phyloP scores from a whole-genome alignment of 23 tunicate genomes.

The Trididemnum nubilum region DNA sequence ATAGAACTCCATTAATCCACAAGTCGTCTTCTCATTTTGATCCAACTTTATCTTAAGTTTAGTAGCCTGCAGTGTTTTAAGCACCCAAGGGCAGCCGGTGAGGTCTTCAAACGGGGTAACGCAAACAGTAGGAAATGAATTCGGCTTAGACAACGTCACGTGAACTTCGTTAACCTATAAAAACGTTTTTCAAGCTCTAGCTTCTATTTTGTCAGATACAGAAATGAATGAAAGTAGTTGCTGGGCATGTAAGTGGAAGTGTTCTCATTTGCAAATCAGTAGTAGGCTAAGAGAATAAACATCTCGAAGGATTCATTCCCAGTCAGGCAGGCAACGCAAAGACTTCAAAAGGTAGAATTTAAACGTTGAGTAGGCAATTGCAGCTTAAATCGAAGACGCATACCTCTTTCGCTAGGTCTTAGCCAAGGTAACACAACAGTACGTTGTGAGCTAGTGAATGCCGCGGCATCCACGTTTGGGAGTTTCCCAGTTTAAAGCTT shows the following conservation, averaged over 20 bases:
- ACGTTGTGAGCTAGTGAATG: too few species aligned
- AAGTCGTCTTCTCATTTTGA: conserved; percentile 90
- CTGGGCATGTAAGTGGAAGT: neutral
- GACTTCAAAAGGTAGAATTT: too few species aligned
- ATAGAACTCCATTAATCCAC: conserved; percentile 72
- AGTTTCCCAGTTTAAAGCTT: too few species aligned
- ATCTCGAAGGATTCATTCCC: too few species aligned
- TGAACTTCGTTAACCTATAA: conserved; percentile 90
- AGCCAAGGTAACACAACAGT: too few species aligned
- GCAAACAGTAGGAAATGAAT: conserved; percentile 83
- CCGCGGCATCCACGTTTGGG: too few species aligned
- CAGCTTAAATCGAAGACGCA: too few species aligned
- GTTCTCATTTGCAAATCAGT: too few species aligned
- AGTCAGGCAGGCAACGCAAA: too few species aligned
- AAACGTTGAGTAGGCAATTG: too few species aligned
- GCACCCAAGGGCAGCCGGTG: conserved; percentile 94
- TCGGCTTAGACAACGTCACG: conserved; percentile 80
- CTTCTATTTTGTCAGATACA: neutral
- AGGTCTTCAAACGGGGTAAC: conserved; percentile 94
- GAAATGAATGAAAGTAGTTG: neutral
- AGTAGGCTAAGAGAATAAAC: too few species aligned
- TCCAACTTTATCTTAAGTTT: conserved; percentile 92
- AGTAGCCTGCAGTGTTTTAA: conserved; percentile 84
- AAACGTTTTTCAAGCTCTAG: neutral
- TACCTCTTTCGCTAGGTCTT: too few species aligned